Base-by-base conservation (phyloP, 2,797 vertebrate genomes). In the Acanthurus lineatus region DNA sequence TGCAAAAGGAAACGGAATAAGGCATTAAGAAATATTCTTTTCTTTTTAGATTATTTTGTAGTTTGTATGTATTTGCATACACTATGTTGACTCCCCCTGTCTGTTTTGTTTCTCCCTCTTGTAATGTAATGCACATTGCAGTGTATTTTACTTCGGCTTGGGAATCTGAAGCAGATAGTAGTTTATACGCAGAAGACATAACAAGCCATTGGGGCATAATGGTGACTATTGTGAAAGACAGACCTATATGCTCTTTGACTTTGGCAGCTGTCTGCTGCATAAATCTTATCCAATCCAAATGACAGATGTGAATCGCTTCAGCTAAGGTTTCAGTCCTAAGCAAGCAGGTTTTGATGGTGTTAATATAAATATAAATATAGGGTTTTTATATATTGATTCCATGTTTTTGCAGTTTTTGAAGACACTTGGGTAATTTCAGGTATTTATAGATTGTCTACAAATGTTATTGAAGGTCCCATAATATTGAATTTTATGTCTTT, bases 241-340 rank as follows among this genome's bases (percentile, higher is more conserved):
- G 76, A 47, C 42, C 54, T 28, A 48, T 62, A 35, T 52, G 59
- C 35, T 77, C 4, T 78, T 73, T 76, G 79, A 86, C 88, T 86
- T 78, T 74, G 73, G 71, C 79, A 86, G 81, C 81, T 77, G 74
- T 82, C 75, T 76, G 71, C 75, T 77, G 60, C 64, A 67, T 64
- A 60, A 40, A 81, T 89, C 69, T 54, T 2, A 44, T 52, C 53
- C 69, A 47, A 79, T 86, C 72, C 73, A 79, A 64, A 80, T 77
- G 75, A 77, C 86, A 89, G 86, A 88, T 88, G 83, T 88, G 79
- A 53, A 69, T 76, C 67, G 49, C 28, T 78, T 70, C 64, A 62
- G 63, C 65, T 11, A 15, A 51, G 53, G 14, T 58, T 75, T 54
- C 62, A 53, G 48, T 65, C 58, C 64, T 10, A 63, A 69, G 28